Base-by-base conservation (phyloP, 2,797 vertebrate species). In the Macrochelys suwanniensis region DNA sequence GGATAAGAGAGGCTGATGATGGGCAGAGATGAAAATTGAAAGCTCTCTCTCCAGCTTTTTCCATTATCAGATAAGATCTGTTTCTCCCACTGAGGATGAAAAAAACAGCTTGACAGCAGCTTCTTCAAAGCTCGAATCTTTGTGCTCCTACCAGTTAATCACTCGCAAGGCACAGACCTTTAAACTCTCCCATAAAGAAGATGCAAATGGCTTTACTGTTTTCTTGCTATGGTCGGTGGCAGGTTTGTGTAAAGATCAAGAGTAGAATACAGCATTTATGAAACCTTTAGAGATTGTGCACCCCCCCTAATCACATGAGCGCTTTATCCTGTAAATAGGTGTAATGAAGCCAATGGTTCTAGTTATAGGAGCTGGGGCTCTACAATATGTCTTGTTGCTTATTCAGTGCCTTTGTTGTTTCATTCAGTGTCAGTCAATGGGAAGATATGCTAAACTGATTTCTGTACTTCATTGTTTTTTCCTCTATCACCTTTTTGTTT, bases 331-430 rank as follows among this genome's bases (percentile, higher is more conserved):
- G 6, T 76, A 33, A 88, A 82, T 7, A 19, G 3, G 28, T 11
- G 53, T 87, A 1, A 79, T 86, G 59, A 82, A 93, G 74, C 16
- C 5, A 49, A 8, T 15, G 2, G 56, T 6, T 78, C 47, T 88
- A 61, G 51, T 90, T 80, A 25, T 53, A 2, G 50, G 45, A 93
- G 4, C 1, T 28, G 17, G n/a, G 3, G 6, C 82, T 84, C 33
- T 0, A 0, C 28, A 25, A 15, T 54, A 9, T 31, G 1, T 0
- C 61, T 5, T 11, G 3, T 37, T 28, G 0, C 76, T 6, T 59
- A 6, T 83, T 92, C 50, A 74, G 11, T 79, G 21, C 19, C 1
- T 2, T 45, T 37, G n/a, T 12, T 65, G 87, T 82, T 79, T 31
- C 10, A 37, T 65, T 91, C 47, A 47, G 26, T 21, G 4, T 54